phyloP scores from a whole-genome alignment of 2,113 vertebrate genomes.

The Copsychus sechellarum region DNA sequence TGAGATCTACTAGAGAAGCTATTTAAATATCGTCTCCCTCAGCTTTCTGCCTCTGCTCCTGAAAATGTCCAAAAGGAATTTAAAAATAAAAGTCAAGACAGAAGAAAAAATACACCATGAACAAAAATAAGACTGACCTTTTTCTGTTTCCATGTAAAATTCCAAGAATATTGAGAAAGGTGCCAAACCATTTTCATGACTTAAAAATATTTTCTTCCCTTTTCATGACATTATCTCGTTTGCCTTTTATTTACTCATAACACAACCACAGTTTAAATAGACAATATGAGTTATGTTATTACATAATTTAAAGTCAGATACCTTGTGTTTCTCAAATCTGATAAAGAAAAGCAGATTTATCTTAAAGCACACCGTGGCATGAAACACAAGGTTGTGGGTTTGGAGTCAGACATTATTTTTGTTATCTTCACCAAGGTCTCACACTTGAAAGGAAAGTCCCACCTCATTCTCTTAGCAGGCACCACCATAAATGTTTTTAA shows the following conservation, averaged over 20 bases:
- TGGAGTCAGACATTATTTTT: background rate
- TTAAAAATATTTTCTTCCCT: background rate
- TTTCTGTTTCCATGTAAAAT: background rate
- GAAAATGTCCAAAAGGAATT: background rate
- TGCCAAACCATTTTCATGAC: background rate
- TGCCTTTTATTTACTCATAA: conserved; percentile 3
- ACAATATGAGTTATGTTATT: background rate
- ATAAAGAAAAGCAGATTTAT: background rate
- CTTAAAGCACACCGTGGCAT: background rate
- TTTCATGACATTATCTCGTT: background rate
- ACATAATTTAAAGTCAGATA: background rate
- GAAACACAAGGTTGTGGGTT: background rate
- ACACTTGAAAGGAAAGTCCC: background rate
- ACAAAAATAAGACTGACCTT: background rate
- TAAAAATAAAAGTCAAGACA: background rate
- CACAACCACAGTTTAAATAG: background rate
- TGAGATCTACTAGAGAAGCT: background rate
- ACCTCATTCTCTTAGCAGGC: background rate
- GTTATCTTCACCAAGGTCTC: background rate
- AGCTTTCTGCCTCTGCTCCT: background rate
- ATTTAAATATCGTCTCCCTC: background rate
- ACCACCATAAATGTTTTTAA: background rate
- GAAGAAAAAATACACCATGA: background rate
- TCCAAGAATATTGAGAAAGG: background rate
- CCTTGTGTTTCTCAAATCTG: background rate